Conservation (phyloP, 2,113 vertebrate species). For the Catharus bicknelli region DNA sequence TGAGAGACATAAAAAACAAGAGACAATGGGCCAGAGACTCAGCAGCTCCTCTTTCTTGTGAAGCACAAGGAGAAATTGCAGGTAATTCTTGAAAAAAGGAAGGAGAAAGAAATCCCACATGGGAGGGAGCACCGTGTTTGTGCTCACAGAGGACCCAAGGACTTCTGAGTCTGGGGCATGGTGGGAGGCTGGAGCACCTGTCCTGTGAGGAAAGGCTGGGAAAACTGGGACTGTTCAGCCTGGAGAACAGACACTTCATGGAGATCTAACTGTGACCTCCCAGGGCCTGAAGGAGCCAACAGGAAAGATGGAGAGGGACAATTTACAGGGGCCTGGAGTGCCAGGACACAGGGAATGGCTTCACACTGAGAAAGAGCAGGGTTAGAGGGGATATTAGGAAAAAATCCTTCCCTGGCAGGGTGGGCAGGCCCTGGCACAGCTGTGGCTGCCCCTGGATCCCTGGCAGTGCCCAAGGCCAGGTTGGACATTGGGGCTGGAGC, state of each 20-base stretch:
- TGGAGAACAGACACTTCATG: background rate
- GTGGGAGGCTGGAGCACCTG: background rate
- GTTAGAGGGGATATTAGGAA: rapidly evolving
- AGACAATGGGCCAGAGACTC: background rate
- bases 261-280: background rate
- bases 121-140: background rate
- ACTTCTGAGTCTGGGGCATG: background rate
- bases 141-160: background rate
- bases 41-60: background rate
- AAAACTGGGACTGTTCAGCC: background rate
- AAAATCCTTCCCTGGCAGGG: background rate
- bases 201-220: background rate
- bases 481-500: background rate
- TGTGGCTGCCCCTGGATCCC: background rate
- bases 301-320: background rate
- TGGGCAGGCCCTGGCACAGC: background rate
- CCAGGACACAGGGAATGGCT: background rate
- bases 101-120: background rate
- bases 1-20: background rate
- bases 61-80: background rate
- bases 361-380: background rate
- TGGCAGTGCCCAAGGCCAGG: background rate
- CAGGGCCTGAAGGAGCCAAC: background rate
- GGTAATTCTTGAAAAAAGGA: background rate
- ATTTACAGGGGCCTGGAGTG: background rate